Evolutionary conservation across 2,888 invertebrate genomes (phyloP).

Genomic region (Labia minor): DNA sequence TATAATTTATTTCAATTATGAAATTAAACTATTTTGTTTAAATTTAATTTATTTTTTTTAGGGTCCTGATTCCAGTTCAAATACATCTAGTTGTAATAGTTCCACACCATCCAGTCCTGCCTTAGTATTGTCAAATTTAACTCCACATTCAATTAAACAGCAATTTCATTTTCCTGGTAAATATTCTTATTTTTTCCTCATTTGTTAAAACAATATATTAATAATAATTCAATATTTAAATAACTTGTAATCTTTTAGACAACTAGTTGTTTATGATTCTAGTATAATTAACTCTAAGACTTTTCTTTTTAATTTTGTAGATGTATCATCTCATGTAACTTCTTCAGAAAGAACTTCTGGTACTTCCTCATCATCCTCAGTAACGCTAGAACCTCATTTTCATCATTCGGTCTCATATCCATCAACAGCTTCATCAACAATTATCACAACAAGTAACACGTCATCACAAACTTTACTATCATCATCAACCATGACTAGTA

Average conservation of each 20-base stretch:
- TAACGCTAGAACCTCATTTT: neutral
- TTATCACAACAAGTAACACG: neutral
- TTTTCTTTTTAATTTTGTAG: neutral
- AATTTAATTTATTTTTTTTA: conserved; percentile 24
- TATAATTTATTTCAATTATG: conserved; percentile 17
- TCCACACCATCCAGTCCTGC: conserved; percentile 94
- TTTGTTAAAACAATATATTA: conserved; percentile 14
- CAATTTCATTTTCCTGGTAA: conserved; percentile 72
- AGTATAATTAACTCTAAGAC: too few relatives aligned
- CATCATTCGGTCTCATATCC: neutral
- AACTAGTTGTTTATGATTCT: too few relatives aligned
- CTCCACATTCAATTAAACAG: conserved; percentile 39
- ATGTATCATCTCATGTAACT: neutral
- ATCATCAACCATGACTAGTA: neutral
- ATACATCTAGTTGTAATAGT: conserved; percentile 91
- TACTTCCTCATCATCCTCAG: neutral
- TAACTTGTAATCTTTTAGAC: too few relatives aligned
- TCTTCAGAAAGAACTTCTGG: neutral
- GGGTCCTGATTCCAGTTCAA: conserved; percentile 78
- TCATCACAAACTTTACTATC: neutral
- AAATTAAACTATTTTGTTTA: too few relatives aligned
- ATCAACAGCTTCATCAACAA: neutral
- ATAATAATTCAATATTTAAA: conserved; percentile 17
- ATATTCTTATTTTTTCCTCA: conserved; percentile 21
- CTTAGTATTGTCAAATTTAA: conserved; percentile 44